These are phyloP conservation scores for Etheostoma nigrum DNA, from an alignment of 2,797 vertebrate genomes.

Conservation along the genomic window DNA sequence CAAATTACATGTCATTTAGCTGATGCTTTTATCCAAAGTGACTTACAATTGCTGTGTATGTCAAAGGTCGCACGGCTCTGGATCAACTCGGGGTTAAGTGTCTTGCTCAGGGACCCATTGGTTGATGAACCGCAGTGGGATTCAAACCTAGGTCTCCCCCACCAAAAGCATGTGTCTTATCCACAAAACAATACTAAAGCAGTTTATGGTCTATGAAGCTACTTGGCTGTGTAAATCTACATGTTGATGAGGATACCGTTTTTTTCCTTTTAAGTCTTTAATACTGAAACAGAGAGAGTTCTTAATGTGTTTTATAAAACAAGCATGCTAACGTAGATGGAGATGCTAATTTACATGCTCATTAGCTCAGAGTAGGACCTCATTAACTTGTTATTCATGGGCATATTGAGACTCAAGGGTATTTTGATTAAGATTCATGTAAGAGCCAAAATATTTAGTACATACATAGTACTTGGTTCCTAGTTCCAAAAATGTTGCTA, in stretches of 20 bases:
- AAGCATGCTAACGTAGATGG: slow-evolving; percentile 7
- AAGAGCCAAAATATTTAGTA: neutral
- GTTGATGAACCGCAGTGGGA: too few species aligned
- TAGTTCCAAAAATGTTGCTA: neutral
- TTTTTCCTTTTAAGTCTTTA: neutral
- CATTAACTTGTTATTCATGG: slow-evolving; percentile 32
- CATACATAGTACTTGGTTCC: neutral
- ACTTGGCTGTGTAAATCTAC: slow-evolving; percentile 18
- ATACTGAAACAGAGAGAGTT: neutral
- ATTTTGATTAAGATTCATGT: slow-evolving; percentile 26
- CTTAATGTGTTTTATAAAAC: slow-evolving; percentile 10
- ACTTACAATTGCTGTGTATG: too few species aligned
- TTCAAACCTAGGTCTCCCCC: too few species aligned
- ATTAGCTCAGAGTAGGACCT: slow-evolving; percentile 23
- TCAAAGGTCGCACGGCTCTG: too few species aligned
- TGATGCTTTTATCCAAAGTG: too few species aligned
- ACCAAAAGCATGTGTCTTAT: too few species aligned
- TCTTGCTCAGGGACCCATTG: too few species aligned
- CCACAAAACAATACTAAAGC: neutral
- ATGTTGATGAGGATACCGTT: neutral
- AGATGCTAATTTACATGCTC: slow-evolving; percentile 31
- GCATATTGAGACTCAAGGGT: slow-evolving; percentile 12
- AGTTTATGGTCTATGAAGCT: neutral
- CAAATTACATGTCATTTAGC: too few species aligned
- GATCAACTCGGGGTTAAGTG: too few species aligned